These are phyloP conservation scores for Pseudopleuronectes americanus DNA, from an alignment of 2,797 vertebrate species.

Conservation along the genomic window DNA sequence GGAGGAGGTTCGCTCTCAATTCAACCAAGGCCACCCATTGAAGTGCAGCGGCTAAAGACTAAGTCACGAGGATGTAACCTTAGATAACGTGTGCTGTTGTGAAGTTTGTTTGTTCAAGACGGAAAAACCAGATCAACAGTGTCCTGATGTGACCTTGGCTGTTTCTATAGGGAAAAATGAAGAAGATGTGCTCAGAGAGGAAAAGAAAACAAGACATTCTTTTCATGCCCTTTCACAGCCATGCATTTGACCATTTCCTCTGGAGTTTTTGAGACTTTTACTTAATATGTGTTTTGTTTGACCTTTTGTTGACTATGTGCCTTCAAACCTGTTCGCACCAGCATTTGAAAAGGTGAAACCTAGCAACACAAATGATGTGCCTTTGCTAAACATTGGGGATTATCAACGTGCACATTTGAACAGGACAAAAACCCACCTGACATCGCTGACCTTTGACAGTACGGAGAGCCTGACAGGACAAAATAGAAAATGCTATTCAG, in stretches of 20 bases:
- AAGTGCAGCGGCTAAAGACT: constrained; percentile 6
- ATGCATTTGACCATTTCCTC: neutral
- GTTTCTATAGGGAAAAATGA: neutral
- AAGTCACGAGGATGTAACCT: constrained; percentile 30
- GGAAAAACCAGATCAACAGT: neutral
- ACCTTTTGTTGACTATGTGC: neutral
- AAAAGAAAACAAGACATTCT: neutral
- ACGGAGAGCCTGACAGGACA: no score
- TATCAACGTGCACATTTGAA: neutral
- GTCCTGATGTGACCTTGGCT: neutral
- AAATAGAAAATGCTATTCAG: no score
- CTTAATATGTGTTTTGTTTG: neutral
- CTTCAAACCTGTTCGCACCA: neutral
- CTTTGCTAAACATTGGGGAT: neutral
- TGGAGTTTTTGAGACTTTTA: neutral
- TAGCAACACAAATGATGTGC: neutral
- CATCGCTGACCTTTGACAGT: no score
- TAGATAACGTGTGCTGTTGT: constrained; percentile 16
- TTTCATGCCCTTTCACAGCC: neutral
- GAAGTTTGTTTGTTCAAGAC: constrained; percentile 2
- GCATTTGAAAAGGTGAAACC: neutral
- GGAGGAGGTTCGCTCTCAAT: constrained; percentile 10
- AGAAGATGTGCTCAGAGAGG: neutral
- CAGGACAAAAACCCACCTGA: no score
- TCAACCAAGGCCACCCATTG: neutral